A percentile compares a stretch with the other conserved stretches of the same genome.
Conservation (phyloP, 2,888 invertebrate species). For the Polyploca ridens region DNA sequence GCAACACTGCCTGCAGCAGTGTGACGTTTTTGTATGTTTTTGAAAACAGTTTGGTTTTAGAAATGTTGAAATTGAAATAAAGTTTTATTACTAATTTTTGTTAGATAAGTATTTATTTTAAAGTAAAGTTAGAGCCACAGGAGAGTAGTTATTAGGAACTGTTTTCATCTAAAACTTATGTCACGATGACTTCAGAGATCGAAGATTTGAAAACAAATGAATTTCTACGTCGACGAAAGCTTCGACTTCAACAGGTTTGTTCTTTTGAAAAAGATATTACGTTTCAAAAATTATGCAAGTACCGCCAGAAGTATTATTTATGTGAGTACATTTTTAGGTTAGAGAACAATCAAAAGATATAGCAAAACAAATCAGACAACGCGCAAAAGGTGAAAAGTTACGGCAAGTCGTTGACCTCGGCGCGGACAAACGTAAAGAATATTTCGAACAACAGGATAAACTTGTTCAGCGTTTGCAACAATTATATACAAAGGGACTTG, state of each 20-base stretch:
- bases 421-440: conserved; percentile 65
- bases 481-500: conserved; percentile 62
- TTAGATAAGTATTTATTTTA: no score
- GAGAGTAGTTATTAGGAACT: conserved; percentile 12
- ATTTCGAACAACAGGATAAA: conserved; percentile 67
- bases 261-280: conserved; percentile 26
- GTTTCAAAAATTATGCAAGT: conserved; percentile 1
- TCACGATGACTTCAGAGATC: conserved; percentile 72
- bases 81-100: no score
- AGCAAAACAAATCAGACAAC: conserved; percentile 75
- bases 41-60: no score
- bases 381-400: conserved; percentile 71
- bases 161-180: conserved; percentile 36
- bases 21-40: no score
- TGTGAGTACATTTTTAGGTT: conserved; percentile 62
- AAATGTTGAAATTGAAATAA: no score
- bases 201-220: conserved; percentile 78
- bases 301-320: background rate
- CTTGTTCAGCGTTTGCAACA: conserved; percentile 69
- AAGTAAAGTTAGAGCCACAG: background rate
- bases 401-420: conserved; percentile 62
- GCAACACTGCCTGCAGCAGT: no score
- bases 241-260: conserved; percentile 80
- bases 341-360: conserved; percentile 82
- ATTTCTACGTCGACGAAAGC: conserved; percentile 73